Evolutionary conservation across 92 coral and sea anemone species (phyloP), one percentile per base, ranked within the genome.

Genomic region (Porites divaricata): DNA sequence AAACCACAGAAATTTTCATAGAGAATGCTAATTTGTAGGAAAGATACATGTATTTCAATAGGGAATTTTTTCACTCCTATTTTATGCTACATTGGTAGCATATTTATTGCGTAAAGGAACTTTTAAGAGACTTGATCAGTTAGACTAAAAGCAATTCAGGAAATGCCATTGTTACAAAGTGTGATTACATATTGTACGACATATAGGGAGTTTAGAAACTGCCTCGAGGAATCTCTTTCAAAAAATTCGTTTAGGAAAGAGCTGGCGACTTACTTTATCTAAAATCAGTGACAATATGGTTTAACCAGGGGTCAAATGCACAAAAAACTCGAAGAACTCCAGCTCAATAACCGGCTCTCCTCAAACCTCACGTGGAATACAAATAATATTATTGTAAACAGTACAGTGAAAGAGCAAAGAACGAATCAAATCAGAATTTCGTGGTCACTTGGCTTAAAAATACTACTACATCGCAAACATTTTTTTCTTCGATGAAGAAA

Each of bases 331-430:
- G 52, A 17, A 53, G 67, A 53, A n/a, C 20, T 12, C n/a, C 8
- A 69, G 17, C 28, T 6, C 0, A 79, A 50, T 9, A 23, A 8
- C 12, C 25, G 58, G 70, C 68, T 70, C 20, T 48, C 59, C 59
- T 71, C 67, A 69, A 81, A 35, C 45, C 78, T 70, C 86, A 81
- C 86, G 78, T 81, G 86, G 70, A 81, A 79, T 16, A 68, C 54
- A 68, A 54, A 80, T 35, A 35, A 35, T 35, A 35, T 35, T 35
- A 35, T 53, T 80, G 85, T 80, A 80, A 80, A 80, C 76, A 80
- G 56, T 62, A 80, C 76, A 80, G 56, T 62, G 63, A 49, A 54
- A 68, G 56, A 26, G 75, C 21, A 81, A 81, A 62, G 45, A 69
- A 70, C 49, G 74, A 81, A 81, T 81, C 86, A 81, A 78, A 58